Conservation (phyloP, 1,140 invertebrate species). For the Heliconius hermathena region DNA sequence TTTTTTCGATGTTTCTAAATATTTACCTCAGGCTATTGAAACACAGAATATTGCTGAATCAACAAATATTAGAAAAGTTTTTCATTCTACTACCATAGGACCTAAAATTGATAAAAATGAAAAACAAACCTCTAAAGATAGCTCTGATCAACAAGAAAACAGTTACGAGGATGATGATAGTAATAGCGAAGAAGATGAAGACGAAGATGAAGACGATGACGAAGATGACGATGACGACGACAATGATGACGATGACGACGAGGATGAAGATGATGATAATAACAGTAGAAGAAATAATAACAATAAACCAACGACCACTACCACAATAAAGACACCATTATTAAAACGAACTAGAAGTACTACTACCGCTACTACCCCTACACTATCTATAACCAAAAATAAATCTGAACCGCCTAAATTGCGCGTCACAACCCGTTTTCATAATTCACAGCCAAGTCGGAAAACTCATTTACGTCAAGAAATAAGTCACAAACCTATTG, state of each 20-base stretch:
- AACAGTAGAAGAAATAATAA: conserved; percentile 32
- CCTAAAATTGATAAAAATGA: conserved; percentile 10
- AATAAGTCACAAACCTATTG: background rate
- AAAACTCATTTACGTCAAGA: conserved; percentile 26
- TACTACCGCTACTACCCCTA: conserved; percentile 36
- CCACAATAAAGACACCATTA: conserved; percentile 39
- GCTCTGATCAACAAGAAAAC: conserved; percentile 49
- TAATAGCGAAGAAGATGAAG: background rate
- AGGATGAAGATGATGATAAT: conserved; percentile 54
- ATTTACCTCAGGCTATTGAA: conserved; percentile 53
- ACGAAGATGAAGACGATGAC: background rate
- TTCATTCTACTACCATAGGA: conserved; percentile 40
- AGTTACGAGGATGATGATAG: conserved; percentile 52
- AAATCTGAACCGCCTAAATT: conserved; percentile 49
- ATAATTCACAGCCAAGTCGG: conserved; percentile 37
- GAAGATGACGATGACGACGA: background rate
- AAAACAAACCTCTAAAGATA: conserved; percentile 28
- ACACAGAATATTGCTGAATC: conserved; percentile 53
- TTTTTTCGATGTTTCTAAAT: conserved; percentile 61
- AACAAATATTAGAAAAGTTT: conserved; percentile 54
- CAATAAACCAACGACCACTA: conserved; percentile 41
- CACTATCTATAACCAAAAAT: conserved; percentile 36
- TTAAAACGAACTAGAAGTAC: conserved; percentile 47
- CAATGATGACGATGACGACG: conserved; percentile 43
- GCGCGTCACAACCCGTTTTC: conserved; percentile 58